Conservation (phyloP, 2,113 vertebrate genomes). For the Cephalopterus ornatus region DNA sequence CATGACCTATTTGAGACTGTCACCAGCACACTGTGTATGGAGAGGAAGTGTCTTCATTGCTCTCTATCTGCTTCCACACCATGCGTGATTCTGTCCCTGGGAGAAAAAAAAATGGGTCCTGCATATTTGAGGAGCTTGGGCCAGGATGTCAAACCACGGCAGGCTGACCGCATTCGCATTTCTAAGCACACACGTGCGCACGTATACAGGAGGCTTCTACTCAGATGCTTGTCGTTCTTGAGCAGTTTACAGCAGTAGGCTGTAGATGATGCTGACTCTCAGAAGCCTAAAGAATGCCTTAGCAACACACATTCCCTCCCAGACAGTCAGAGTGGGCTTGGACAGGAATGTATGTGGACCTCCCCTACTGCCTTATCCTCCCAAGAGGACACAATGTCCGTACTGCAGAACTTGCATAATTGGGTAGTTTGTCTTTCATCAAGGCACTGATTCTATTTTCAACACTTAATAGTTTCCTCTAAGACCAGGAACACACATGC, state of each 20-base stretch:
- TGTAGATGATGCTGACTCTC: neutral
- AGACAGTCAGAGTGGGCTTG: slow-evolving; percentile 5
- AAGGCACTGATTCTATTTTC: neutral
- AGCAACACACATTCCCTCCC: neutral
- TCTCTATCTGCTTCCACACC: neutral
- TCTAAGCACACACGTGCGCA: accelerated
- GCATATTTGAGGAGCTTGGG: neutral
- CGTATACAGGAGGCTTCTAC: accelerated
- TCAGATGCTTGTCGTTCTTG: neutral
- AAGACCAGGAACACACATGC: accelerated
- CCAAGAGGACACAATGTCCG: neutral
- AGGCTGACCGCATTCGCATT: neutral
- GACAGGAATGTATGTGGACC: neutral
- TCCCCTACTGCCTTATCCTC: neutral
- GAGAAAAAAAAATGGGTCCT: neutral
- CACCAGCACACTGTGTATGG: neutral
- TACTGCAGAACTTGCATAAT: neutral
- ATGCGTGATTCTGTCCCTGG: neutral
- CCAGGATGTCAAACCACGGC: neutral
- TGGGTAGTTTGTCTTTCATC: neutral
- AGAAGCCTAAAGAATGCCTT: slow-evolving; percentile 20
- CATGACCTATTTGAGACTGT: neutral
- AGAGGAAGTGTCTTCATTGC: neutral
- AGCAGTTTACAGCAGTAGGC: neutral
- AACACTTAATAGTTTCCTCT: neutral